These are phyloP conservation scores for Drosophila fungiperda DNA, from an alignment of 2,888 invertebrate genomes.

Conservation along the genomic window DNA sequence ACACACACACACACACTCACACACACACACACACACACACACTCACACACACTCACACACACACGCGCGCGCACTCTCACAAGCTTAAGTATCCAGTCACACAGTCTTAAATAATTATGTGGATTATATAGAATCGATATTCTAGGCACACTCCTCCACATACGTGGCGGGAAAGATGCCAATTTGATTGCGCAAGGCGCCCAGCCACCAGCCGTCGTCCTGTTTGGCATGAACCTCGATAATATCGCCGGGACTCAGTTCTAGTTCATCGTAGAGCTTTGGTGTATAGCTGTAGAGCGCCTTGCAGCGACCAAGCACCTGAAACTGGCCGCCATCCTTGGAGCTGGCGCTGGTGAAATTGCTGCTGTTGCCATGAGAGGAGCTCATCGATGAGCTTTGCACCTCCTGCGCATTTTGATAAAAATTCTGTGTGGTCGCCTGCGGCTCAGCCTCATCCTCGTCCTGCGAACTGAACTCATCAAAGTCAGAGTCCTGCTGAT, in stretches of 20 bases:
- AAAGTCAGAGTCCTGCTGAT: conserved; percentile 94
- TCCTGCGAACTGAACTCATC: conserved; percentile 94
- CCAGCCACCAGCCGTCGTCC: conserved; percentile 98
- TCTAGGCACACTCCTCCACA: conserved; percentile 90
- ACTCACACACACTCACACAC: conserved; percentile 3
- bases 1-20: conserved; percentile 3
- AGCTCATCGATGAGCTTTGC: conserved; percentile 46
- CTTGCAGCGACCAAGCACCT: conserved; percentile 89
- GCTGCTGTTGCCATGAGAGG: conserved; percentile 35
- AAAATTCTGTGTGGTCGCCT: conserved; percentile 37
- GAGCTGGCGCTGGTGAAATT: conserved; percentile 32
- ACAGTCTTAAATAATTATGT: conserved; percentile 30
- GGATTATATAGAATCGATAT: conserved; percentile 16
- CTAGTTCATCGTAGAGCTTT: conserved; percentile 94
- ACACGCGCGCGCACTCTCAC: conserved; percentile 8
- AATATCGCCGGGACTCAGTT: conserved; percentile 91
- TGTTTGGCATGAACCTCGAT: conserved; percentile 96
- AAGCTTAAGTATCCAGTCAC: conserved; percentile 30
- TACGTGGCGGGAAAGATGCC: conserved; percentile 98
- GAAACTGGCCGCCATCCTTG: conserved; percentile 43
- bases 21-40: conserved; percentile 8
- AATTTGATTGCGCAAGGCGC: conserved; percentile 91
- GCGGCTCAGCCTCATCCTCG: conserved; percentile 85
- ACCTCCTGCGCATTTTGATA: conserved; percentile 74
- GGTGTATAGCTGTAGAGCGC: conserved; percentile 95